phyloP scores from a whole-genome alignment of 1,140 invertebrate genomes.

The Pogonus chalceus region DNA sequence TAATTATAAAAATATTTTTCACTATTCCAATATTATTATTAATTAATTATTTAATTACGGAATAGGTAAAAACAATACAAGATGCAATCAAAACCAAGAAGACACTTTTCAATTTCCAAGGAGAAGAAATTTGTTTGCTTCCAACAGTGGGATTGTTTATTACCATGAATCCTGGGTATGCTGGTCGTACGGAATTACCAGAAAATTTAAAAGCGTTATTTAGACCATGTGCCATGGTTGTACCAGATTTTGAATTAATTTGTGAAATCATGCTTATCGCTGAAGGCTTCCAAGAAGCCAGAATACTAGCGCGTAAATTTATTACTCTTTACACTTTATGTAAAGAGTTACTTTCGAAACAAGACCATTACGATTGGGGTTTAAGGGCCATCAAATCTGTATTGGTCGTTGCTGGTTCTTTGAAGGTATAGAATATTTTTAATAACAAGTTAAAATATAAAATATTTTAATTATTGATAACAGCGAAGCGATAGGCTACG shows the following conservation, averaged over 20 bases:
- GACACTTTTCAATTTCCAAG: slow-evolving; percentile 71
- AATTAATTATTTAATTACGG: no score
- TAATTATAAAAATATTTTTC: background rate
- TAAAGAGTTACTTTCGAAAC: slow-evolving; percentile 78
- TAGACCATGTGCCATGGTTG: slow-evolving; percentile 90
- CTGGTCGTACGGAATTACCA: slow-evolving; percentile 64
- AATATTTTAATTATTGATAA: slow-evolving; percentile 5
- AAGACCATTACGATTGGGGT: slow-evolving; percentile 94
- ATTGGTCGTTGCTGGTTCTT: slow-evolving; percentile 78
- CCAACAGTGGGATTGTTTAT: slow-evolving; percentile 81
- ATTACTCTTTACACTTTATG: slow-evolving; percentile 84
- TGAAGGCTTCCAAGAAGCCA: slow-evolving; percentile 82
- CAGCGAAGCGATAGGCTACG: slow-evolving; percentile 52
- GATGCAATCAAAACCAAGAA: slow-evolving; percentile 79
- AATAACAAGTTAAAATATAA: slow-evolving; percentile 2
- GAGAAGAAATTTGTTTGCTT: slow-evolving; percentile 66
- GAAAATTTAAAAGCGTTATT: slow-evolving; percentile 59
- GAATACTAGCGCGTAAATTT: slow-evolving; percentile 79
- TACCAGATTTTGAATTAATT: slow-evolving; percentile 86
- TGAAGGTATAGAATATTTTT: slow-evolving; percentile 42
- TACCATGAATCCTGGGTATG: slow-evolving; percentile 90
- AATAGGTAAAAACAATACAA: slow-evolving; percentile 58
- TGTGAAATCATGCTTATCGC: slow-evolving; percentile 92
- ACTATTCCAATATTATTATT: background rate
- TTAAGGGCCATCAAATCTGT: slow-evolving; percentile 87